Percentiles rank a stretch among this genome's conserved stretches.
phyloP scores from a whole-genome alignment of 2,888 invertebrate genomes.

The Lithophane socia region DNA sequence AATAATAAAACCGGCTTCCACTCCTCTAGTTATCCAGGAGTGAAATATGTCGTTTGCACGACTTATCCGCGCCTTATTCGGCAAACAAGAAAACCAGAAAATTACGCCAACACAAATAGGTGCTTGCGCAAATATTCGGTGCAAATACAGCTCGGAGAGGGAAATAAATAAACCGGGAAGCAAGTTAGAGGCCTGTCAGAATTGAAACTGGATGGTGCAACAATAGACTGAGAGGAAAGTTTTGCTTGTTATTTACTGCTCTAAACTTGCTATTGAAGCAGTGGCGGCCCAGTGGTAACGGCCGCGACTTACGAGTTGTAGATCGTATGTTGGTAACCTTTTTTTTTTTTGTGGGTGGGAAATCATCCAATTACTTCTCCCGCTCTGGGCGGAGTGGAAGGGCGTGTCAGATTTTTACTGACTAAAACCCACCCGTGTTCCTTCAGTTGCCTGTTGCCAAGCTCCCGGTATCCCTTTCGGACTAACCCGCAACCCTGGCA shows the following conservation, averaged over 20 bases:
- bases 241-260: not conserved
- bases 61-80: conserved; percentile 70
- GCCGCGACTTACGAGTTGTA: too few relatives aligned
- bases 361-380: too few relatives aligned
- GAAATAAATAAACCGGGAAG: conserved; percentile 76
- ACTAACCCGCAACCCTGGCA: too few relatives aligned
- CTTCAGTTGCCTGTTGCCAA: too few relatives aligned
- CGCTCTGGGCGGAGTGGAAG: too few relatives aligned
- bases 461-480: too few relatives aligned
- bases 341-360: too few relatives aligned
- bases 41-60: conserved; percentile 68
- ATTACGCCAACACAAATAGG: conserved; percentile 74
- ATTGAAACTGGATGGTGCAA: conserved; percentile 64
- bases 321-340: too few relatives aligned
- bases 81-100: conserved; percentile 72
- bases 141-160: conserved; percentile 72
- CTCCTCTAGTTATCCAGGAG: conserved; percentile 59
- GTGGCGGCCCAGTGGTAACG: too few relatives aligned
- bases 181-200: conserved; percentile 54
- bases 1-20: conserved; percentile 59
- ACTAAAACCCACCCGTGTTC: too few relatives aligned
- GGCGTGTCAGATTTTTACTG: too few relatives aligned
- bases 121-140: conserved; percentile 71
- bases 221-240: not conserved
- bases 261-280: too few relatives aligned